phyloP scores from a whole-genome alignment of 2,113 vertebrate genomes.

The Chitala chitala region DNA sequence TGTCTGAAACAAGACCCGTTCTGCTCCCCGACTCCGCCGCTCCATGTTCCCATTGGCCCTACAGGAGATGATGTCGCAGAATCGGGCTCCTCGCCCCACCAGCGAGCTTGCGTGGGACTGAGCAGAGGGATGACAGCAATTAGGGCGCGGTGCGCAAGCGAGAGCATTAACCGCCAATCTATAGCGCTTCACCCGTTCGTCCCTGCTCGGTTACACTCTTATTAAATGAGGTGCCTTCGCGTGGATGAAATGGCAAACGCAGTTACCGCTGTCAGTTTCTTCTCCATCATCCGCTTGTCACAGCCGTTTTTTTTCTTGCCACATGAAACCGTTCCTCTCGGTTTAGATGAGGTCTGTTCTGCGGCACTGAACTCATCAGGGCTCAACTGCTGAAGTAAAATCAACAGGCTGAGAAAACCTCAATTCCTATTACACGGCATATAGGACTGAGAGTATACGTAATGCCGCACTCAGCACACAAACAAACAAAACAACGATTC shows the following conservation, averaged over 20 bases:
- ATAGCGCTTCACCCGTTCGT: conserved; percentile 58
- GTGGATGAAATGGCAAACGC: conserved; percentile 38
- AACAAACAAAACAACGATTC: background rate
- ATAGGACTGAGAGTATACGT: conserved; percentile 23
- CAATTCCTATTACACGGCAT: too few relatives aligned
- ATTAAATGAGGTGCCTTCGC: conserved; percentile 33
- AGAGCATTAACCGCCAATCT: conserved; percentile 54
- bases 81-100: conserved; percentile 44
- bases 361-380: too few relatives aligned
- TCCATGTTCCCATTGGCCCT: conserved; percentile 54
- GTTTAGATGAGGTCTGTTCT: too few relatives aligned
- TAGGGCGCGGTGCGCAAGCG: conserved; percentile 47
- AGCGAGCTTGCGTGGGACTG: conserved; percentile 43
- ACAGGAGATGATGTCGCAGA: conserved; percentile 53
- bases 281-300: conserved; percentile 41
- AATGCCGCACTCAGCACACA: conserved; percentile 28
- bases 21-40: conserved; percentile 35
- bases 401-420: too few relatives aligned
- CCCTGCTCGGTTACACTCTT: conserved; percentile 37
- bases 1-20: conserved; percentile 50
- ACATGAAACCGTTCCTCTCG: too few relatives aligned
- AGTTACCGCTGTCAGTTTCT: too few relatives aligned
- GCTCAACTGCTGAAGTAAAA: too few relatives aligned
- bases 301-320: conserved; percentile 7
- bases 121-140: conserved; percentile 51